Evolutionary conservation across 1,140 invertebrate genomes (phyloP).

Genomic region (Parasteatoda tepidariorum): DNA sequence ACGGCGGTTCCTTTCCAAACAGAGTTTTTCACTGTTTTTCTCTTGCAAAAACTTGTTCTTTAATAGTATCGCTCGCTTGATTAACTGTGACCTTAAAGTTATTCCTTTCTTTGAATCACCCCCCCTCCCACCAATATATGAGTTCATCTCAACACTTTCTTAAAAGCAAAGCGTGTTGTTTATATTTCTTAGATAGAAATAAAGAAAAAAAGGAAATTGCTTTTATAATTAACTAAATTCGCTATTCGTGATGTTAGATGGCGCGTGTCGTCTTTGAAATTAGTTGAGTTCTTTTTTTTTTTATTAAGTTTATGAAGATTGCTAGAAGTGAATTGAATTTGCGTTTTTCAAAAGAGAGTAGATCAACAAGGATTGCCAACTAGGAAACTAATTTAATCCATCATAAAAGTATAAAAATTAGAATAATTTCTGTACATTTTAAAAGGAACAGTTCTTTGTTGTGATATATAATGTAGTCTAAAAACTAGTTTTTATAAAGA

Average conservation of each 20-base stretch:
- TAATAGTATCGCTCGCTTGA: conserved; percentile 21
- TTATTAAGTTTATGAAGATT: too few species aligned
- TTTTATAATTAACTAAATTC: not conserved
- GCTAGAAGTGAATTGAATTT: too few species aligned
- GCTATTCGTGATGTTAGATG: not conserved
- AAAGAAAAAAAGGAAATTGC: not conserved
- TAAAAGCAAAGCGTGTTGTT: not conserved
- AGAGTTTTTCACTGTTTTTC: not conserved
- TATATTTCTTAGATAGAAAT: not conserved
- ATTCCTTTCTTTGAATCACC: not conserved
- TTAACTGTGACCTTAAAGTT: conserved; percentile 15
- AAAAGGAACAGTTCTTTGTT: too few species aligned
- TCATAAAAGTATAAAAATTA: too few species aligned
- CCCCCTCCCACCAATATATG: not conserved
- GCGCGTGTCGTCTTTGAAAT: not conserved
- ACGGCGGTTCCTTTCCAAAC: not conserved
- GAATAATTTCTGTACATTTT: too few species aligned
- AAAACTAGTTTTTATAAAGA: too few species aligned
- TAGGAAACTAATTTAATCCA: too few species aligned
- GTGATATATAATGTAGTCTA: too few species aligned
- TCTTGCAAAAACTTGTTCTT: not conserved
- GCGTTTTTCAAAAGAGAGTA: too few species aligned
- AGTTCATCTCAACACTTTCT: not conserved
- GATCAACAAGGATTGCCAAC: too few species aligned
- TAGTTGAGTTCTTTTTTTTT: too few species aligned